phyloP scores from a whole-genome alignment of 2,113 vertebrate species.

The Triplophysa tibetana region DNA sequence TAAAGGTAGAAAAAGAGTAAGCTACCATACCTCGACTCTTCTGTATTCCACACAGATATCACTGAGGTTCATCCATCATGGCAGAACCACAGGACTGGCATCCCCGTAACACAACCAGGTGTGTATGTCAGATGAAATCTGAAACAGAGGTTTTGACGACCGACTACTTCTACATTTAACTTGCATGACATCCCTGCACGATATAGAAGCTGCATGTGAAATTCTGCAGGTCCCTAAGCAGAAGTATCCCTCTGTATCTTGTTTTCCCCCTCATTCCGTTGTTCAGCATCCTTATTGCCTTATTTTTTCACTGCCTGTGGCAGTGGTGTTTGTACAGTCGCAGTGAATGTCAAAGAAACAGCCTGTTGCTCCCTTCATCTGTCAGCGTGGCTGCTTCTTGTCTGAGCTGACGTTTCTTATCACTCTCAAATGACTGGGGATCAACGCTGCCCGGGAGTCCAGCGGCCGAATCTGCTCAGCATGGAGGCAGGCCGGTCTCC shows the following conservation, averaged over 20 bases:
- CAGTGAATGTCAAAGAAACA: constrained; percentile 15
- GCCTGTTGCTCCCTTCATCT: constrained; percentile 28
- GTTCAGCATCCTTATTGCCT: neutral
- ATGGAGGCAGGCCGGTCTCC: neutral
- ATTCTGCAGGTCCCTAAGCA: constrained; percentile 31
- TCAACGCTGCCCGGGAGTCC: neutral
- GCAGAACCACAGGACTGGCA: constrained; percentile 47
- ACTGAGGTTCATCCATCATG: neutral
- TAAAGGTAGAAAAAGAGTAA: neutral
- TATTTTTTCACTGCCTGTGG: constrained; percentile 15
- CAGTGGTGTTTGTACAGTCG: neutral
- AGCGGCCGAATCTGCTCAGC: neutral
- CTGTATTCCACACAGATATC: neutral
- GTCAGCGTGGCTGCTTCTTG: constrained; percentile 1
- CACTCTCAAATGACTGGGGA: constrained; percentile 48
- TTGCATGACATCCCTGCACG: neutral
- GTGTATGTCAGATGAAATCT: neutral
- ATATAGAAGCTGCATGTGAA: constrained; percentile 18
- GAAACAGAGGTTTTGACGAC: neutral
- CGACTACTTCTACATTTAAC: neutral
- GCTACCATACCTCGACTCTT: neutral
- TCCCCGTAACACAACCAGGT: constrained; percentile 53
- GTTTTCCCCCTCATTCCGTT: neutral
- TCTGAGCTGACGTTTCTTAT: constrained; percentile 3
- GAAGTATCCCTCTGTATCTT: neutral